These are phyloP conservation scores for Ceratina japonica DNA, from an alignment of 1,140 invertebrate genomes.

Conservation along the genomic window DNA sequence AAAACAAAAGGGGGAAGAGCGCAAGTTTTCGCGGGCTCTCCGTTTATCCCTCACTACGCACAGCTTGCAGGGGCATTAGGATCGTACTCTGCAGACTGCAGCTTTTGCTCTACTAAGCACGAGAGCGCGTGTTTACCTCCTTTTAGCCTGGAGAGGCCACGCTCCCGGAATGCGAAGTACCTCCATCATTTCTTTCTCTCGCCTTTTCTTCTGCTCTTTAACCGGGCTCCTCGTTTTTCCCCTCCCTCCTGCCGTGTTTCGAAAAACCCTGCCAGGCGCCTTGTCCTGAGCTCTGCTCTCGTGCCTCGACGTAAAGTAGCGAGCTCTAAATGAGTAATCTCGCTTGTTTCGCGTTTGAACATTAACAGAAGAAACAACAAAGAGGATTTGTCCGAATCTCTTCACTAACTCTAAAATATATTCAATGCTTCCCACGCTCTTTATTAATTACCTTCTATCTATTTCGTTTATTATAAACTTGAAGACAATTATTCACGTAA, in stretches of 20 bases:
- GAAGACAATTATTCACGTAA: too few relatives aligned
- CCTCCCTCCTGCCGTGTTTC: background rate
- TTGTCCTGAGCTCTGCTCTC: background rate
- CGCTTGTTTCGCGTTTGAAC: background rate
- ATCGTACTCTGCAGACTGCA: slow-evolving; percentile 32
- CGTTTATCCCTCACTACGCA: slow-evolving; percentile 44
- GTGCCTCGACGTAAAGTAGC: background rate
- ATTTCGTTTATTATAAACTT: too few relatives aligned
- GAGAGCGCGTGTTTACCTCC: slow-evolving; percentile 62
- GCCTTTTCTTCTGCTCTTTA: slow-evolving; percentile 36
- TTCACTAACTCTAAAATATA: background rate
- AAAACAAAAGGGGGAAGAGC: slow-evolving; percentile 5
- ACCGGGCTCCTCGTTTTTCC: slow-evolving; percentile 21
- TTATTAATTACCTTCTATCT: too few relatives aligned
- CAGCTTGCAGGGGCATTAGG: slow-evolving; percentile 24
- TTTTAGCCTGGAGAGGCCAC: slow-evolving; percentile 60
- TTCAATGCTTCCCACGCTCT: too few relatives aligned
- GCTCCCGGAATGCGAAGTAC: slow-evolving; percentile 62
- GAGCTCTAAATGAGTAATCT: background rate
- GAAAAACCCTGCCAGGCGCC: slow-evolving; percentile 1
- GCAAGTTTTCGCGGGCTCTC: slow-evolving; percentile 36
- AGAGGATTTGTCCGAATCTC: background rate
- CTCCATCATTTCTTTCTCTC: slow-evolving; percentile 54
- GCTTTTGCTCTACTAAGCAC: slow-evolving; percentile 52
- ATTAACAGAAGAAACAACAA: background rate